phyloP scores from a whole-genome alignment of 2,113 vertebrate species.

The Craseonycteris thonglongyai region DNA sequence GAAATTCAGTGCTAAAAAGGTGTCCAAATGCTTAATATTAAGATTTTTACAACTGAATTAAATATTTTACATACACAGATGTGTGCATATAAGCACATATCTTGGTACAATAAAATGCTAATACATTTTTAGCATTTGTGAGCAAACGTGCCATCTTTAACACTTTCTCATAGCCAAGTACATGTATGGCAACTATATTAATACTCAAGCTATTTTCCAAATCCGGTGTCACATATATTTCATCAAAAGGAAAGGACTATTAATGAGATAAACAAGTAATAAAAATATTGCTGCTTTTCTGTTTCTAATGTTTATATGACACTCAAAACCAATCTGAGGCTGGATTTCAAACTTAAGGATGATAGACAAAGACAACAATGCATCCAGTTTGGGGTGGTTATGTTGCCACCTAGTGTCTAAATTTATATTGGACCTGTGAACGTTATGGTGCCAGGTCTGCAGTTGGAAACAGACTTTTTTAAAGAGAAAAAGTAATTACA shows the following conservation, averaged over 20 bases:
- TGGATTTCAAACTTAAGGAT: background rate
- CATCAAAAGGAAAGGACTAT: background rate
- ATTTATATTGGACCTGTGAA: background rate
- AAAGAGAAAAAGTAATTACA: background rate
- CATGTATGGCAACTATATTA: background rate
- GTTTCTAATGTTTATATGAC: conserved; percentile 22
- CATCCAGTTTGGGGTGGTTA: conserved; percentile 70
- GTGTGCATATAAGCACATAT: background rate
- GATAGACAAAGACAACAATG: background rate
- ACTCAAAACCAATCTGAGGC: background rate
- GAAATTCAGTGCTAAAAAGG: background rate
- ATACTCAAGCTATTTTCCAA: conserved; percentile 13
- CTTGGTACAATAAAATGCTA: background rate
- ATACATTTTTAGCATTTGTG: background rate
- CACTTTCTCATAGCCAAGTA: background rate
- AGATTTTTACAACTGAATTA: background rate
- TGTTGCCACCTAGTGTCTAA: conserved; percentile 82
- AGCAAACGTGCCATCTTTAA: background rate
- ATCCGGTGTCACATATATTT: background rate
- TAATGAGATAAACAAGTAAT: background rate
- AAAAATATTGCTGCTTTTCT: background rate
- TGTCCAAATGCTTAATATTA: background rate
- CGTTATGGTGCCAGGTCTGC: rapidly evolving
- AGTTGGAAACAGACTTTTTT: background rate
- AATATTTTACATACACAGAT: background rate